A percentile compares a stretch with the other conserved stretches of the same genome.
phyloP scores from a whole-genome alignment of 2,113 vertebrate genomes.

The Chrysemys picta region DNA sequence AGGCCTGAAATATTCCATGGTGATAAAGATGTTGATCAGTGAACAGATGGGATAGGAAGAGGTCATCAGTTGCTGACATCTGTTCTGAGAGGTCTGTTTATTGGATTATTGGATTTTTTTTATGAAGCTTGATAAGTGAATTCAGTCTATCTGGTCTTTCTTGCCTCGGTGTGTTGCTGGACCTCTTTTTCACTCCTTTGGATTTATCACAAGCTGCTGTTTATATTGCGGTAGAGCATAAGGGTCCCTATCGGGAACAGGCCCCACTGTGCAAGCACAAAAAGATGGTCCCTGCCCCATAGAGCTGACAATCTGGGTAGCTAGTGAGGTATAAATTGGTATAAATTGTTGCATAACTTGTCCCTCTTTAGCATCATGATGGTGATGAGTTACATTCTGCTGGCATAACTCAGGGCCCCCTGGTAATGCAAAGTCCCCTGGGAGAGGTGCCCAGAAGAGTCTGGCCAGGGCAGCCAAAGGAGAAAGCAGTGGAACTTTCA shows the following conservation, averaged over 20 bases:
- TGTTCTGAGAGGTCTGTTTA: not conserved
- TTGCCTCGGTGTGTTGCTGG: not conserved
- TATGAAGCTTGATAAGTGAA: not conserved
- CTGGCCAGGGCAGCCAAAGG: not conserved
- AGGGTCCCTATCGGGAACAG: not conserved
- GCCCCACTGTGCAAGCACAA: not conserved
- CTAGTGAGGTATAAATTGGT: not conserved
- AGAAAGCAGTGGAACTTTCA: not conserved
- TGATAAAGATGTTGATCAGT: not conserved
- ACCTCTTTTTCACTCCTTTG: not conserved
- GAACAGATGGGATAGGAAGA: not conserved
- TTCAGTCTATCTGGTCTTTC: not conserved
- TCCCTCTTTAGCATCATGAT: not conserved
- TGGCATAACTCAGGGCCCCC: not conserved
- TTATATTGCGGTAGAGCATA: not conserved
- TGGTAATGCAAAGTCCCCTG: not conserved
- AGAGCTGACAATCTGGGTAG: not conserved
- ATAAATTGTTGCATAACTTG: not conserved
- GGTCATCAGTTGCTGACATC: not conserved
- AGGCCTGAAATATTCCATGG: not conserved
- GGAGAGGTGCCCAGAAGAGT: not conserved
- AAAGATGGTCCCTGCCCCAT: not conserved
- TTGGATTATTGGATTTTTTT: not conserved
- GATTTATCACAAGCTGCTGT: not conserved
- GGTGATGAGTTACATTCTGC: not conserved